phyloP scores from a whole-genome alignment of 2,113 vertebrate genomes.

The Gracilinanus agilis region DNA sequence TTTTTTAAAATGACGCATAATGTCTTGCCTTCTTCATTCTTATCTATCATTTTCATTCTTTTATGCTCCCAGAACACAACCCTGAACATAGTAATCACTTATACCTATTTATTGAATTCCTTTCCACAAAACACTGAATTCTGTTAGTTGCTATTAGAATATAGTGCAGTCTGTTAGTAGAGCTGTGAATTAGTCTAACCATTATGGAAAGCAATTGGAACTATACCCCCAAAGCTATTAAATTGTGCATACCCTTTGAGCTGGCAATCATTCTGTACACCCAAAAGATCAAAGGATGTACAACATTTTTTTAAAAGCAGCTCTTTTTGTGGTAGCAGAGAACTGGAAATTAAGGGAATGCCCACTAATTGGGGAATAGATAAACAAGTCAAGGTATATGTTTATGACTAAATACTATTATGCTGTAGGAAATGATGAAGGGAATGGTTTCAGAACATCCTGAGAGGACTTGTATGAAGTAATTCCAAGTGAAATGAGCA shows the following conservation, averaged over 20 bases:
- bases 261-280: not conserved
- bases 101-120: not conserved
- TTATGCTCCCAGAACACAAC: not conserved
- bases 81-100: not conserved
- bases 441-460: not conserved
- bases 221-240: not conserved
- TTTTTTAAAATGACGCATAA: not conserved
- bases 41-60: not conserved
- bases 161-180: constrained; percentile 6
- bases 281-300: not conserved
- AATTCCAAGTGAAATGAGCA: not conserved
- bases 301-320: not conserved
- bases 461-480: not conserved
- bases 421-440: not conserved
- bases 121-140: constrained; percentile 37
- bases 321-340: not conserved
- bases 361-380: not conserved
- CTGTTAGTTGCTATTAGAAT: constrained; percentile 62
- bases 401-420: not conserved
- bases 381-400: not conserved
- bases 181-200: constrained; percentile 6
- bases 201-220: not conserved
- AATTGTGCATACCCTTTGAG: not conserved
- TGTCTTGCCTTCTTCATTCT: not conserved
- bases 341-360: not conserved